These are phyloP conservation scores for Dasypolia templi DNA, from an alignment of 2,888 invertebrate species.

Conservation along the genomic window DNA sequence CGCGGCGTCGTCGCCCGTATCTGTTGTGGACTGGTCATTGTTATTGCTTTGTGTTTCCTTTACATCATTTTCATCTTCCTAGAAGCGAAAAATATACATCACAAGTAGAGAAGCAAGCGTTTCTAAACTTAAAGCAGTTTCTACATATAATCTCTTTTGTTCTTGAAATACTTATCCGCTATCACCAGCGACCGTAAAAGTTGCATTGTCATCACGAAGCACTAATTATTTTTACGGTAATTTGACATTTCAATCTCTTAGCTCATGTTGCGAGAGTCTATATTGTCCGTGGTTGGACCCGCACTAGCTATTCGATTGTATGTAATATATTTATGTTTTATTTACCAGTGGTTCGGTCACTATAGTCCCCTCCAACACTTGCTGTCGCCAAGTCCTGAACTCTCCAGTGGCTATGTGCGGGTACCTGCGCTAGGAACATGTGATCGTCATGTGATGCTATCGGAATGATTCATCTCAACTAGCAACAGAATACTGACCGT, in stretches of 20 bases:
- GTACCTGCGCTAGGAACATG: conserved; percentile 50
- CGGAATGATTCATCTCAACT: neutral
- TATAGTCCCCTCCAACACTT: conserved; percentile 29
- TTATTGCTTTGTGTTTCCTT: neutral
- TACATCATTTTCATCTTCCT: conserved; percentile 14
- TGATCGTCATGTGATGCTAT: neutral
- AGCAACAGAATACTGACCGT: conserved; percentile 33
- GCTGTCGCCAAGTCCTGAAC: conserved; percentile 49
- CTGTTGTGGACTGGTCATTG: neutral
- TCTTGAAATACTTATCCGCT: neutral
- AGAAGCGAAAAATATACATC: conserved; percentile 11
- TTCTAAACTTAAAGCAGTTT: neutral
- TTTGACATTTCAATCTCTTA: neutral
- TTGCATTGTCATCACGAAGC: neutral
- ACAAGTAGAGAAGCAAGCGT: neutral
- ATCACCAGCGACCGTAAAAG: neutral
- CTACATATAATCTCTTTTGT: neutral
- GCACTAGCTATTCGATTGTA: neutral
- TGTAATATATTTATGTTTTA: neutral
- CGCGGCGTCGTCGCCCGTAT: neutral
- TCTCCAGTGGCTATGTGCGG: conserved; percentile 61
- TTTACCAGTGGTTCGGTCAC: conserved; percentile 34
- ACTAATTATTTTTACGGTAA: neutral
- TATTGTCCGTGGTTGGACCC: neutral
- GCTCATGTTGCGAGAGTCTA: neutral